Evolutionary conservation across 2,888 invertebrate species (phyloP).

Genomic region (Candidula unifasciata): DNA sequence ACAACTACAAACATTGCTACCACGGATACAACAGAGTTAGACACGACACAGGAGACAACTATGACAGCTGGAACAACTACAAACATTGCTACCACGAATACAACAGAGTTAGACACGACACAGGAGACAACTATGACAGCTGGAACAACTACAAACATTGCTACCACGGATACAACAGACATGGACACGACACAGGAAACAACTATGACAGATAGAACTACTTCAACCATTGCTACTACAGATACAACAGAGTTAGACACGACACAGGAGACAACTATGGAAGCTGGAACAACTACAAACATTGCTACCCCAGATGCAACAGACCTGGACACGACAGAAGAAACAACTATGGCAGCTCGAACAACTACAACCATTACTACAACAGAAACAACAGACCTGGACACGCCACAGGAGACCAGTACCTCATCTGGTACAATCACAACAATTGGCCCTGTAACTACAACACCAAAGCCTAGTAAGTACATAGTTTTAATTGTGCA

Average conservation of each 20-base stretch:
- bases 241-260: background rate
- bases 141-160: background rate
- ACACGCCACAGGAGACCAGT: too few species aligned
- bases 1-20: background rate
- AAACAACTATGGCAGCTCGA: background rate
- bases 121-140: background rate
- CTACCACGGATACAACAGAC: background rate
- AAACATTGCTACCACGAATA: background rate
- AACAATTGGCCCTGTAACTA: background rate
- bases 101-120: too few species aligned
- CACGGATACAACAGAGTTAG: background rate
- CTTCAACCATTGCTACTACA: background rate
- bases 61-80: background rate
- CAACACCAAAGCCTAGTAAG: background rate
- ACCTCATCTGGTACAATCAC: background rate
- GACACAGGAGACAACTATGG: background rate
- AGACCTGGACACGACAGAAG: too few species aligned
- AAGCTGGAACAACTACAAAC: background rate
- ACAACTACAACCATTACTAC: background rate
- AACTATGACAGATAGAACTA: background rate
- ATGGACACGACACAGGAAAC: background rate
- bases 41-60: too few species aligned
- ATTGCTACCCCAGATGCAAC: background rate
- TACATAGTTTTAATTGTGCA: background rate
- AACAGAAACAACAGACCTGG: background rate